These are phyloP conservation scores for Clarias gariepinus DNA, from an alignment of 2,113 vertebrate genomes.

Conservation along the genomic window DNA sequence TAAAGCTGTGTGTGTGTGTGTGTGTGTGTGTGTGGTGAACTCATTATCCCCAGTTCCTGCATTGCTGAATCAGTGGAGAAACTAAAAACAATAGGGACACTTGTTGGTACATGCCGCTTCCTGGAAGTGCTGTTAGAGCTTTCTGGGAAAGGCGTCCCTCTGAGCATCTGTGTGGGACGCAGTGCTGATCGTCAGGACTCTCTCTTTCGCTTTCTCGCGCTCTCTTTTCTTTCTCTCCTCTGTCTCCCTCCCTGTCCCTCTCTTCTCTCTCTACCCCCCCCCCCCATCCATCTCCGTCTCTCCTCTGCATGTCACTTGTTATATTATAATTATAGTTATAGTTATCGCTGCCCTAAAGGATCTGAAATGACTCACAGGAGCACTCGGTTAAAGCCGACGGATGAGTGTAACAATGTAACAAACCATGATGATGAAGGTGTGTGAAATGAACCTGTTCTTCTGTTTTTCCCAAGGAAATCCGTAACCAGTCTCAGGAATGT, in stretches of 20 bases:
- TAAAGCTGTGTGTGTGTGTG: not conserved
- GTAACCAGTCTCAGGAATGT: constrained; percentile 87
- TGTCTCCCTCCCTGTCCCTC: too few species aligned
- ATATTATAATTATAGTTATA: not conserved
- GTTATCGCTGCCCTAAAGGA: not conserved
- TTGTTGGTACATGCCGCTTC: not conserved
- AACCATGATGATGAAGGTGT: not conserved
- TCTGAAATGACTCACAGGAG: not conserved
- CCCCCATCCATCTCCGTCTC: too few species aligned
- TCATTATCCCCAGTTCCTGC: not conserved
- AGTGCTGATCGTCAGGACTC: not conserved
- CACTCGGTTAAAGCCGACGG: not conserved
- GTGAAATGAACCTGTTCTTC: constrained; percentile 24
- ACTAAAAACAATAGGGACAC: not conserved
- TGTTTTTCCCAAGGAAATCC: constrained; percentile 87
- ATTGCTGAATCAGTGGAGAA: not conserved
- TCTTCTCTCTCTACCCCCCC: too few species aligned
- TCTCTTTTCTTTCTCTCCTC: not conserved
- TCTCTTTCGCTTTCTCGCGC: not conserved
- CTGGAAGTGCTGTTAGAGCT: not conserved
- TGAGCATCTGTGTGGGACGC: not conserved
- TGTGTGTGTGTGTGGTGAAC: not conserved
- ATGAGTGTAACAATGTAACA: not conserved
- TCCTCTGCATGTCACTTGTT: not conserved
- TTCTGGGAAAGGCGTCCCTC: not conserved